Evolutionary conservation across 2,113 vertebrate genomes (phyloP), one percentile per base, ranked within the genome.

Genomic region (Lepus timidus): DNA sequence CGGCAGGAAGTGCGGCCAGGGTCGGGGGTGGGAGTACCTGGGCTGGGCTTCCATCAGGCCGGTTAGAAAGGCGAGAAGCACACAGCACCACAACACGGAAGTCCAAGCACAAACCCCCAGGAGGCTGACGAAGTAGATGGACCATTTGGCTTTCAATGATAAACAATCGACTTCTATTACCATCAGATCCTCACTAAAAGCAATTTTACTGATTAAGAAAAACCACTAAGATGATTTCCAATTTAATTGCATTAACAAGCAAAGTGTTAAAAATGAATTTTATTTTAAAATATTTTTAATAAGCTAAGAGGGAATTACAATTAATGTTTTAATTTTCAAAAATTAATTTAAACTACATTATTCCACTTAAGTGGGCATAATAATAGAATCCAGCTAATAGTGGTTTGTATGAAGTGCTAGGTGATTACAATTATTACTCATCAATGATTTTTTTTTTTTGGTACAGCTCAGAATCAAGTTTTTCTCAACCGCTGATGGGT

Each of bases 261-360:
- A 52, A 25, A 1, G 17, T 20, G 17, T n/a, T 71, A 31, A 81
- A n/a, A 87, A 62, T 79, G 16, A 44, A 61, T 51, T 88, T 33
- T 76, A 65, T 90, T 91, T 93, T 33, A 12, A 84, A 87, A 84
- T 93, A 76, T 89, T 91, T 71, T 89, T 70, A 65, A 81, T 55
- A 33, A 6, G 36, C 92, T 93, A 91, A 78, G 93, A 80, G 64
- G 73, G n/a, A 68, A 91, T 73, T 94, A 62, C 39, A 90, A 76
- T 52, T 65, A 90, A 89, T 85, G 73, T 81, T 94, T 78, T 76
- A 94, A 88, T 90, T 95, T 93, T 94, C 76, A 90, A 86, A 93
- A 97, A 85, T 86, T 89, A 93, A 94, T 91, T 96, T 78, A 85
- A 79, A 39, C 39, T 22, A 20, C 70, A 96, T 90, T 91, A 84